A percentile compares a stretch with the other conserved stretches of the same genome.
Evolutionary conservation across 2,797 vertebrate species (phyloP).

Genomic region (Peromyscus melanophrys): DNA sequence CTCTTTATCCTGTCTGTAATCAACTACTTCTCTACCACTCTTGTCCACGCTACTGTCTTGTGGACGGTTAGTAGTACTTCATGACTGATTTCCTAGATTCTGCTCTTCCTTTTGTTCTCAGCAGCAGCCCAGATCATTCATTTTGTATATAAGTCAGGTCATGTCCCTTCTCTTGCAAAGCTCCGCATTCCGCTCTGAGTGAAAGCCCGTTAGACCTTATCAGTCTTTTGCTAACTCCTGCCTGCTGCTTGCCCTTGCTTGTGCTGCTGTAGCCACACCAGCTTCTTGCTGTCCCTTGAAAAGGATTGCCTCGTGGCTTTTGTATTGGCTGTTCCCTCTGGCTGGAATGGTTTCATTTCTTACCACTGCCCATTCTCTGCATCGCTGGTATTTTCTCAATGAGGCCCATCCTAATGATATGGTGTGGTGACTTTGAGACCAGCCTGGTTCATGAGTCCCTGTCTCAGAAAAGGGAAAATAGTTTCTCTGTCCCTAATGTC

Average conservation of each 20-base stretch:
- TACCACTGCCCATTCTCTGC: not conserved
- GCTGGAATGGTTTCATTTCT: slow-evolving; percentile 4
- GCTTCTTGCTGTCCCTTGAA: not conserved
- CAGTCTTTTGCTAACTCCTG: not conserved
- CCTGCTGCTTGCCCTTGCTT: not conserved
- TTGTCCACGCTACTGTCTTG: not conserved
- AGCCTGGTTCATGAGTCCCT: not conserved
- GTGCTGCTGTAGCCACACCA: not conserved
- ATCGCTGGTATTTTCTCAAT: not conserved
- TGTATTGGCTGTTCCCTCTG: not conserved
- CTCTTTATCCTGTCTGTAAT: not conserved
- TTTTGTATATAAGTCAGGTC: not conserved
- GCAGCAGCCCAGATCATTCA: not conserved
- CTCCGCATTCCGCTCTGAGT: not conserved
- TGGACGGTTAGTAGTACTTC: not conserved
- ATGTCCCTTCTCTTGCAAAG: not conserved
- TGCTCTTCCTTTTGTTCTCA: not conserved
- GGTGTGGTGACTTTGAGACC: not conserved
- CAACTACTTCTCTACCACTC: not conserved
- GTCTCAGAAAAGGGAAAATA: not conserved
- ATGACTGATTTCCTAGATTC: not conserved
- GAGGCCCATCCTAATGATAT: not conserved
- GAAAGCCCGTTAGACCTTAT: not conserved
- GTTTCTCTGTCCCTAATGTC: not conserved
- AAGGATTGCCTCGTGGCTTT: not conserved